Conservation (phyloP, 1,140 invertebrate species). For the Drosophila rufa region DNA sequence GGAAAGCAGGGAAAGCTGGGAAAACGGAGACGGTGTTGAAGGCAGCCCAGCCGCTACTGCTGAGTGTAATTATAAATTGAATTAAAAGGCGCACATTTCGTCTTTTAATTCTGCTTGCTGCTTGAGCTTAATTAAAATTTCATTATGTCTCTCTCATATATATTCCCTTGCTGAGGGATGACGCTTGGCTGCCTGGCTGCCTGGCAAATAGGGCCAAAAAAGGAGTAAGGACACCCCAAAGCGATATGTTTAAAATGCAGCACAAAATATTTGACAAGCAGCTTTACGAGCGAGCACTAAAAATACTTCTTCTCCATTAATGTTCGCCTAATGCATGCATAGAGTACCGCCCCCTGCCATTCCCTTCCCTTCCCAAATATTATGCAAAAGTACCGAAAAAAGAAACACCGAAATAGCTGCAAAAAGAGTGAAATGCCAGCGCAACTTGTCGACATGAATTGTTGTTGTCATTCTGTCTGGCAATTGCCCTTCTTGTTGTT, state of each 20-base stretch:
- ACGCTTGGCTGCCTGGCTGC: not conserved
- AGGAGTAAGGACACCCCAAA: not conserved
- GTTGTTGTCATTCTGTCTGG: slow-evolving; percentile 76
- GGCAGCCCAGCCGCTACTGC: slow-evolving; percentile 18
- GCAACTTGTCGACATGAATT: slow-evolving; percentile 82
- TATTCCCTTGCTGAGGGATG: slow-evolving; percentile 34
- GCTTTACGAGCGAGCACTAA: slow-evolving; percentile 74
- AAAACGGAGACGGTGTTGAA: slow-evolving; percentile 3
- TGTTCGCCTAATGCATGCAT: slow-evolving; percentile 42
- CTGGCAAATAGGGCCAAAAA: not conserved
- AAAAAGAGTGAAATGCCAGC: slow-evolving; percentile 57
- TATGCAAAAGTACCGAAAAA: slow-evolving; percentile 22
- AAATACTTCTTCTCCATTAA: slow-evolving; percentile 69
- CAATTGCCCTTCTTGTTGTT: slow-evolving; percentile 47
- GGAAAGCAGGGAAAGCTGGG: not conserved
- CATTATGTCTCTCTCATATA: slow-evolving; percentile 64
- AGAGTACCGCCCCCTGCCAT: not conserved
- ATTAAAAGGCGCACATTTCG: slow-evolving; percentile 75
- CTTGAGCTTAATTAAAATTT: slow-evolving; percentile 79
- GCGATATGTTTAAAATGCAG: slow-evolving; percentile 68
- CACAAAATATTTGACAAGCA: slow-evolving; percentile 79
- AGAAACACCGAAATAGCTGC: slow-evolving; percentile 23
- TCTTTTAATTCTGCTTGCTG: slow-evolving; percentile 63
- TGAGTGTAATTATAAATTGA: slow-evolving; percentile 79
- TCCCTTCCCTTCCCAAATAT: not conserved